phyloP scores from a whole-genome alignment of 2,113 vertebrate species.

The Gymnogyps californianus region DNA sequence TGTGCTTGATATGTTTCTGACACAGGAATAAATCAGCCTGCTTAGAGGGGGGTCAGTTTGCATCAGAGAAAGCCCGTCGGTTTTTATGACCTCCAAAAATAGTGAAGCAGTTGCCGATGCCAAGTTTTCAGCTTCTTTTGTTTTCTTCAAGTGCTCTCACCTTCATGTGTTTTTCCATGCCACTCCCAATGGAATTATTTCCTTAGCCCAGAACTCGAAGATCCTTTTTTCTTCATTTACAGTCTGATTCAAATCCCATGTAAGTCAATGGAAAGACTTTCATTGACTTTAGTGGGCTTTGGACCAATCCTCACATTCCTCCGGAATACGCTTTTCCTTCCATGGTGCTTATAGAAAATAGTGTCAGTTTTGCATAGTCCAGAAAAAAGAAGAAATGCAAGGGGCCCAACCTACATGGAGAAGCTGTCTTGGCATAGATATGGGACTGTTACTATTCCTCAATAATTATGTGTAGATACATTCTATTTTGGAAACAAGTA shows the following conservation, averaged over 20 bases:
- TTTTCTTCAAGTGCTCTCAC: not conserved
- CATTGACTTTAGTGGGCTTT: conserved; percentile 15
- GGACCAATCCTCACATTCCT: conserved; percentile 15
- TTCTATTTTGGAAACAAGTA: not conserved
- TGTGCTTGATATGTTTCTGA: not conserved
- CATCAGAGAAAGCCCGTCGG: not conserved
- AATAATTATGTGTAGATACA: not conserved
- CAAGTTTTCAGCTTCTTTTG: conserved; percentile 11
- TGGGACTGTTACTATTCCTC: not conserved
- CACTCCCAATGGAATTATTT: not conserved
- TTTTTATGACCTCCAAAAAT: not conserved
- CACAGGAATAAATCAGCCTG: not conserved
- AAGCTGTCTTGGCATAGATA: not conserved
- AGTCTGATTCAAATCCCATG: not conserved
- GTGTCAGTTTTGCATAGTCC: not conserved
- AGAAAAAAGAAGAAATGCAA: not conserved
- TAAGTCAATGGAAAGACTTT: conserved; percentile 31
- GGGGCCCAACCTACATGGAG: not conserved
- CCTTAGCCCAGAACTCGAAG: not conserved
- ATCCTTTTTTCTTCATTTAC: conserved; percentile 20
- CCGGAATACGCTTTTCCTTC: not conserved
- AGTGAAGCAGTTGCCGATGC: not conserved
- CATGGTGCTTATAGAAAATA: not conserved
- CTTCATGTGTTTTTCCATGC: conserved; percentile 37
- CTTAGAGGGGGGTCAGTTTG: not conserved